phyloP scores from a whole-genome alignment of 2,797 vertebrate genomes.

The Etheostoma perlongum region DNA sequence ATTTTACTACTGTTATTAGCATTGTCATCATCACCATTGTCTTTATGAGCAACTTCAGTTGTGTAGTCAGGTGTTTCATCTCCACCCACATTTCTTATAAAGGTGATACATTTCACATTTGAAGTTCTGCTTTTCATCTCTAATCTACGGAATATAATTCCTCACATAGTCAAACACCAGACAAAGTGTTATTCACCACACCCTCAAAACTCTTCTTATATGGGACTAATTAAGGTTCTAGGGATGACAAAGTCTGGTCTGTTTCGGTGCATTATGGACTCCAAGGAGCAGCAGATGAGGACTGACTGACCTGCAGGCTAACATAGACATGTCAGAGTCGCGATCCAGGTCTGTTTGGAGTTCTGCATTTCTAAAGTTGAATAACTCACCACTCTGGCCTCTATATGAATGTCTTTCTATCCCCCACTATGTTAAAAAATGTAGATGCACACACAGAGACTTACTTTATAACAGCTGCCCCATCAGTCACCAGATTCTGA shows the following conservation, averaged over 20 bases:
- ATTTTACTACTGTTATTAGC: neutral
- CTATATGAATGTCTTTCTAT: constrained; percentile 5
- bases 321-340: constrained; percentile 46
- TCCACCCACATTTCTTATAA: neutral
- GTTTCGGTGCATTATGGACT: constrained; percentile 35
- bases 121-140: neutral
- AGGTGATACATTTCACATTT: neutral
- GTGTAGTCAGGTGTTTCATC: neutral
- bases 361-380: constrained; percentile 36
- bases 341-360: constrained; percentile 60
- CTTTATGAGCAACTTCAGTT: neutral
- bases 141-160: neutral
- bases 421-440: constrained; percentile 8
- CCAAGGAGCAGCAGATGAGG: constrained; percentile 22
- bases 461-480: constrained; percentile 25
- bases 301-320: constrained; percentile 38
- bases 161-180: constrained; percentile 14
- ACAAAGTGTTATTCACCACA: constrained; percentile 38
- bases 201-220: constrained; percentile 39
- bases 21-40: neutral
- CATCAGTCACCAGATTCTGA: constrained; percentile 47
- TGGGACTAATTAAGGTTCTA: constrained; percentile 32
- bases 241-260: constrained; percentile 57
- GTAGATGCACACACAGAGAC: neutral
- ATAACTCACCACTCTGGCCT: constrained; percentile 41